A percentile compares a stretch with the other conserved stretches of the same genome.
phyloP scores from a whole-genome alignment of 2,797 vertebrate species.

The Etheostoma perlongum region DNA sequence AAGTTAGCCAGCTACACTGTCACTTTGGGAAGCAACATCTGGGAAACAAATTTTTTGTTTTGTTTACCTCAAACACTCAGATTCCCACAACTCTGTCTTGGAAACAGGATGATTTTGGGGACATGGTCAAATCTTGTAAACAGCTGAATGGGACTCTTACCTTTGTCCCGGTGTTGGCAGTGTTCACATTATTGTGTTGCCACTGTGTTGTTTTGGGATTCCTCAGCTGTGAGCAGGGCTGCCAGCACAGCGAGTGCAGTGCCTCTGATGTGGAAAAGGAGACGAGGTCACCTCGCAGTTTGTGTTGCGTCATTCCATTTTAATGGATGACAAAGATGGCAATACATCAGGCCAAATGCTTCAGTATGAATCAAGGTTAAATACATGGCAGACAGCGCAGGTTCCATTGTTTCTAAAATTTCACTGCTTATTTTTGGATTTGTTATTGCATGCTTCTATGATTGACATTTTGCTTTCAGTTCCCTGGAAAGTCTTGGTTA shows the following conservation, averaged over 20 bases:
- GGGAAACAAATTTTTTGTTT: constrained; percentile 10
- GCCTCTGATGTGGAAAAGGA: constrained; percentile 26
- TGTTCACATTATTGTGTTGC: constrained; percentile 38
- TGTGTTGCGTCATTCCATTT: constrained; percentile 52
- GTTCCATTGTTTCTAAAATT: constrained; percentile 1
- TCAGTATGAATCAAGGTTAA: constrained; percentile 42
- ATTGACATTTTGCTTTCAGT: not conserved
- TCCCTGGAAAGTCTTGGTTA: not conserved
- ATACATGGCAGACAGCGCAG: constrained; percentile 6
- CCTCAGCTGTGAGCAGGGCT: constrained; percentile 27
- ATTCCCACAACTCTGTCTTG: constrained; percentile 21
- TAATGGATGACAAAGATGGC: constrained; percentile 33
- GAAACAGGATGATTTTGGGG: constrained; percentile 46
- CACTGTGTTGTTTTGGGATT: constrained; percentile 56
- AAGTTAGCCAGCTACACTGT: constrained; percentile 5
- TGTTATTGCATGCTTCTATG: constrained; percentile 17
- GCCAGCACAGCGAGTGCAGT: constrained; percentile 25
- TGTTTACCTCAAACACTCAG: constrained; percentile 23
- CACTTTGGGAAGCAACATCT: constrained; percentile 28
- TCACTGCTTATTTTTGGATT: constrained; percentile 1
- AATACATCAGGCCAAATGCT: constrained; percentile 47
- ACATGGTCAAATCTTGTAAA: constrained; percentile 23
- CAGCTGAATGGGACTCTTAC: constrained; percentile 20
- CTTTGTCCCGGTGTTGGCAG: constrained; percentile 37
- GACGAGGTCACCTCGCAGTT: constrained; percentile 51